Evolutionary conservation across 2,113 vertebrate species (phyloP), one percentile per base, ranked within the genome.

Genomic region (Chamaea fasciata): DNA sequence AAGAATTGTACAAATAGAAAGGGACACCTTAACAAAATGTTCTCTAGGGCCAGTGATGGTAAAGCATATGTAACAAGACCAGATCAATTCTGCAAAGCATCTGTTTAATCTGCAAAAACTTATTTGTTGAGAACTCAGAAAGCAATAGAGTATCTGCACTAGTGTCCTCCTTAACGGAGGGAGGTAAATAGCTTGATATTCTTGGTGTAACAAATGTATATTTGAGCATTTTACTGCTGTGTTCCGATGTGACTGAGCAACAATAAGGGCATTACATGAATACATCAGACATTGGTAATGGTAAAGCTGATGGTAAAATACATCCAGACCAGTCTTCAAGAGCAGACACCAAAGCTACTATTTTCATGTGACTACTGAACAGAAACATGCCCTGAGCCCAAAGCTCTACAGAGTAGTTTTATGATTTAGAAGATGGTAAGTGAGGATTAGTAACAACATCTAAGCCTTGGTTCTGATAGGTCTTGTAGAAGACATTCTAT

Each of bases 201-300:
- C 50, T 70, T 59, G 47, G 39, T 44, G 31, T 1, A 24, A 63
- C 9, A 37, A 59, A 19, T 0, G 0, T 3, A 55, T 35, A 59
- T 57, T 57, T 16, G 52, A 80, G 35, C 4, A 0, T 50, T 47
- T 42, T 42, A 62, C 18, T 59, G 22, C 15, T 80, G 63, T 70
- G 26, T 31, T 86, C 42, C 0, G 0, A 56, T 5, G 63, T 63
- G 57, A 65, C 21, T 50, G 62, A 83, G 57, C 49, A 52, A 35
- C 39, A 77, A 14, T 37, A 83, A 63, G 20, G 26, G 26, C 60
- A 56, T 60, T 78, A 86, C 44, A 52, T 37, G 12, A 83, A 76
- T 30, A 73, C 9, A 88, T 41, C 31, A 41, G 13, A 33, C 22
- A 87, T 6, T 49, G 53, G 30, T 33, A 33, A 65, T 46, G 12